These are phyloP conservation scores for Didymodactylos carnosus DNA, from an alignment of 2,888 invertebrate genomes.

Conservation along the genomic window DNA sequence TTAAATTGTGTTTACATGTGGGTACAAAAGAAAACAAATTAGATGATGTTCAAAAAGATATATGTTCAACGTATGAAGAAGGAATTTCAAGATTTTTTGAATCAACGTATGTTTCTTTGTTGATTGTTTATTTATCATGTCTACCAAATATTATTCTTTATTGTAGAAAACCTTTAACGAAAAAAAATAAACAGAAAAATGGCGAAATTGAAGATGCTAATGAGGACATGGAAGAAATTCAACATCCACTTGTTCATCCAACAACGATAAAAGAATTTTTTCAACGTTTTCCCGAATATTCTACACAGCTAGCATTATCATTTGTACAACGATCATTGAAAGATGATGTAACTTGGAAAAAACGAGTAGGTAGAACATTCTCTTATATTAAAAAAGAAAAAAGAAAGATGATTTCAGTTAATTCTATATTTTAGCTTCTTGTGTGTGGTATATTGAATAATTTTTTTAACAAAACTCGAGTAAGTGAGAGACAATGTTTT, in stretches of 20 bases:
- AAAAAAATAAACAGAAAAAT: not conserved
- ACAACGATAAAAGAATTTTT: not conserved
- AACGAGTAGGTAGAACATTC: not conserved
- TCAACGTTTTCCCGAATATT: not conserved
- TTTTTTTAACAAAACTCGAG: not conserved
- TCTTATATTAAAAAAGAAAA: too few species aligned
- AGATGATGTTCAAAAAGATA: not conserved
- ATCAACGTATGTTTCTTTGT: not conserved
- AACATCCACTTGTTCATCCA: not conserved
- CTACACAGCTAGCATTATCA: not conserved
- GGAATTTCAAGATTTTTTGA: not conserved
- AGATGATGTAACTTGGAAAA: not conserved
- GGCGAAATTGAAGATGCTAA: not conserved
- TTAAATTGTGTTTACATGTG: not conserved
- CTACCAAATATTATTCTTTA: too few species aligned
- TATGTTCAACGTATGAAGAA: not conserved
- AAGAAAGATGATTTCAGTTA: not conserved
- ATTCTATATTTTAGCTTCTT: not conserved
- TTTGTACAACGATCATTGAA: not conserved
- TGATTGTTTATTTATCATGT: too few species aligned
- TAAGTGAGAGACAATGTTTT: too few species aligned
- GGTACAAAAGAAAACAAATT: not conserved
- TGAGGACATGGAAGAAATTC: not conserved
- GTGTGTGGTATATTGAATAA: not conserved
- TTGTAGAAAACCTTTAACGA: not conserved